Evolutionary conservation across 2,797 vertebrate species (phyloP).

Genomic region (Taeniopygia guttata): DNA sequence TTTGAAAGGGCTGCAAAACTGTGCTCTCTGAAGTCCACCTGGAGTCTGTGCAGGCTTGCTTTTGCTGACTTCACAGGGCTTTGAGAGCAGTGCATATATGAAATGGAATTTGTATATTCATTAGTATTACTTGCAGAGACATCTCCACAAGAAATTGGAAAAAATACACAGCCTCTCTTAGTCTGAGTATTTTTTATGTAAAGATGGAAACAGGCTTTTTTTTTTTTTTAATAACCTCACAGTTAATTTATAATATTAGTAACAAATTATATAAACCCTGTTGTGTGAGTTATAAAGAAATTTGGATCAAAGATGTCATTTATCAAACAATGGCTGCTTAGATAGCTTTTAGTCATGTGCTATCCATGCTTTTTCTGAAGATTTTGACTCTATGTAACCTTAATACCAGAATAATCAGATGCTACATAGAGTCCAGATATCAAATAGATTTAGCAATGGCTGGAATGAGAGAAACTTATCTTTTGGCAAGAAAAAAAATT

Average conservation of each 20-base stretch:
- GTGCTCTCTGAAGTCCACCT: background rate
- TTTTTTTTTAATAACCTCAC: background rate
- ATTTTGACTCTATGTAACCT: background rate
- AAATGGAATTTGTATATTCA: background rate
- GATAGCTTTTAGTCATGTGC: background rate
- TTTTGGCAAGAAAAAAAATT: background rate
- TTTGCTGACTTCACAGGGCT: background rate
- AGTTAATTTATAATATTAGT: background rate
- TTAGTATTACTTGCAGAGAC: background rate
- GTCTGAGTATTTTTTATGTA: background rate
- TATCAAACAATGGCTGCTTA: background rate
- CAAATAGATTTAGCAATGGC: background rate
- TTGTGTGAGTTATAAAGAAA: background rate
- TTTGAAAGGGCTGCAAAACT: background rate
- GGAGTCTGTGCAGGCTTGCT: background rate
- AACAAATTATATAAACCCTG: background rate
- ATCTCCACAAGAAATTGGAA: background rate
- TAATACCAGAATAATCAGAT: background rate
- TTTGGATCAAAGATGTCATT: background rate
- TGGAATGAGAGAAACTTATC: background rate
- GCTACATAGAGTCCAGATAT: background rate
- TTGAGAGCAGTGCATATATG: background rate
- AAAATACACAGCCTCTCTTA: background rate
- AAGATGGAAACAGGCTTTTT: background rate
- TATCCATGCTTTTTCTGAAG: background rate